Evolutionary conservation across 2,888 invertebrate genomes (phyloP), one percentile per base, ranked within the genome.

Genomic region (Apamea sordens): DNA sequence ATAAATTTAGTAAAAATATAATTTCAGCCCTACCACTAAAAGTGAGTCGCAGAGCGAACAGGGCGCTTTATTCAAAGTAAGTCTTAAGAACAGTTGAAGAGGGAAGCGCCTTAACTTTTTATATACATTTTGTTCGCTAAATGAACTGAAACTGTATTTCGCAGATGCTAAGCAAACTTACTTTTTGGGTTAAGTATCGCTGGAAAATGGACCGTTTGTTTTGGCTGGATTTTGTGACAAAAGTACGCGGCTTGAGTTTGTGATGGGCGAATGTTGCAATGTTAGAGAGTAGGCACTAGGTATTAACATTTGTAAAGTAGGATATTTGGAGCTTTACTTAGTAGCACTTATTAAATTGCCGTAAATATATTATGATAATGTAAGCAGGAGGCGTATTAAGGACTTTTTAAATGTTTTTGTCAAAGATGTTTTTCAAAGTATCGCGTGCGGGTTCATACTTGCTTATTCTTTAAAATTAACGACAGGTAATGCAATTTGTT

Each of bases 111-210:
- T 95, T 94, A 96, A 96, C 96, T 96, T 96, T 95, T 96, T 96
- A 95, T 96, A 94, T 94, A 96, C 95, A 95, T 95, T 96, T 94
- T 94, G 92, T 93, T 90, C 90, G 93, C 94, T 93, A 96, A 96
- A 96, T 96, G 96, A 96, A 95, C 93, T 95, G 95, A 95, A 95
- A 94, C 95, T 94, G 94, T 94, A 93, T 93, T 93, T 92, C 92
- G 88, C 95, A 95, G 95, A 95, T 95, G 95, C 93, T 93, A 84
- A 88, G 88, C 82, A 88, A 91, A 92, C 88, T 89, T 90, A 85
- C 79, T 89, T 90, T 85, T 82, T 80, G 83, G 84, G 88, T 85
- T 85, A 86, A 76, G 84, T 81, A 65, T 81, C 75, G 84, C 69
- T 81, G 77, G 77, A 70, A 72, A 82, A 81, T 83, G 70, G 73